Evolutionary conservation across 2,888 invertebrate species (phyloP).

Genomic region (Eupsilia transversa): DNA sequence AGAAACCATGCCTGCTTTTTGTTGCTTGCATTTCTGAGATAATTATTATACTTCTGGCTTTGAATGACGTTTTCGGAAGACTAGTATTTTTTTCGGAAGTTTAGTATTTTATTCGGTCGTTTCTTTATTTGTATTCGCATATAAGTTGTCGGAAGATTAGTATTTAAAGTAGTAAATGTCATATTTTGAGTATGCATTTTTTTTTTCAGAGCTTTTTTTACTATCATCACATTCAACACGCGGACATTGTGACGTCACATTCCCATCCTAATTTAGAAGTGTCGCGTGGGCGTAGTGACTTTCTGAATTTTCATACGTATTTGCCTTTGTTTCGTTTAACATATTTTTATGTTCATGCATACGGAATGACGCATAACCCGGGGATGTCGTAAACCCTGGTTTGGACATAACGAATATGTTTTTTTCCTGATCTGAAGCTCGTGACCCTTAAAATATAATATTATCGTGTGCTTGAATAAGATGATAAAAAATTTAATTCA

Average conservation of each 20-base stretch:
- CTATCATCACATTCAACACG: no score
- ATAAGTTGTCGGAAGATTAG: no score
- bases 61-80: no score
- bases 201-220: no score
- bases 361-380: slow-evolving; percentile 47
- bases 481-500: slow-evolving; percentile 18
- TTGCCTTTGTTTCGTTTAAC: slow-evolving; percentile 58
- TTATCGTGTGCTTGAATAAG: slow-evolving; percentile 28
- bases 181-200: no score
- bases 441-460: slow-evolving; percentile 23
- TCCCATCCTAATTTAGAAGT: slow-evolving; percentile 44
- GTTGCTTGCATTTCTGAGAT: no score
- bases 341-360: slow-evolving; percentile 63
- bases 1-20: no score
- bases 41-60: no score
- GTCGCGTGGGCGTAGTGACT: slow-evolving; percentile 26
- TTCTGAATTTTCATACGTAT: slow-evolving; percentile 52
- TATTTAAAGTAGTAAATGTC: no score
- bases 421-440: slow-evolving; percentile 32
- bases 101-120: no score
- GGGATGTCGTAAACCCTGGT: slow-evolving; percentile 50
- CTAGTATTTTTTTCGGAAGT: no score
- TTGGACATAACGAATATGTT: slow-evolving; percentile 41
- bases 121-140: no score
- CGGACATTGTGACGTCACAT: slow-evolving; percentile 16